Evolutionary conservation across 2,888 invertebrate genomes (phyloP).

Genomic region (Branchellion lobata): DNA sequence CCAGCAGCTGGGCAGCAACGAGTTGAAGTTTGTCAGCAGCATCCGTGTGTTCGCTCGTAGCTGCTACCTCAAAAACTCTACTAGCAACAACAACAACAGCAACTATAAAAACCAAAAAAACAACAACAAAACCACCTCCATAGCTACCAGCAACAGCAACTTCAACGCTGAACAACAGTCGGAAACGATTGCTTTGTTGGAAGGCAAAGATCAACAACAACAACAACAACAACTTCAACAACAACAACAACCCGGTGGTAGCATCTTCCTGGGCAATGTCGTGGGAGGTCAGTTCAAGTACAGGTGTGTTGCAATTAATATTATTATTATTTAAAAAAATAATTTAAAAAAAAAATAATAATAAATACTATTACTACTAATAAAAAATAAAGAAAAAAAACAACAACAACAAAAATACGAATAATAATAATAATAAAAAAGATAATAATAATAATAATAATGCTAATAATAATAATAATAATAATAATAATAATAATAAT

Average conservation of each 20-base stretch:
- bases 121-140: too few relatives aligned
- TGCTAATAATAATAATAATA: too few relatives aligned
- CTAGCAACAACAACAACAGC: background rate
- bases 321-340: too few relatives aligned
- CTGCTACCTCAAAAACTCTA: background rate
- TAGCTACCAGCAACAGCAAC: background rate
- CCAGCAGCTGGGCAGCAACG: slow-evolving; percentile 19
- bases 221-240: background rate
- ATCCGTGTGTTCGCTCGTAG: slow-evolving; percentile 27
- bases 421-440: too few relatives aligned
- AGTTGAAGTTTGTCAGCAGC: slow-evolving; percentile 47
- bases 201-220: background rate
- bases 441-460: too few relatives aligned
- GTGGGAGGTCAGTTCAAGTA: slow-evolving; percentile 4
- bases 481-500: too few relatives aligned
- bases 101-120: background rate
- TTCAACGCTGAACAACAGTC: slow-evolving; percentile 7
- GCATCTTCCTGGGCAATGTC: background rate
- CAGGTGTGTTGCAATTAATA: too few relatives aligned
- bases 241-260: background rate
- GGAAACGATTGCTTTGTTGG: background rate
- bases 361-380: too few relatives aligned
- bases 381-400: too few relatives aligned
- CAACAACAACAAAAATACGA: too few relatives aligned
- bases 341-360: too few relatives aligned